A percentile compares a stretch with the other conserved stretches of the same genome.
Conservation (phyloP, 2,888 invertebrate species). For the Agrotis exclamationis region DNA sequence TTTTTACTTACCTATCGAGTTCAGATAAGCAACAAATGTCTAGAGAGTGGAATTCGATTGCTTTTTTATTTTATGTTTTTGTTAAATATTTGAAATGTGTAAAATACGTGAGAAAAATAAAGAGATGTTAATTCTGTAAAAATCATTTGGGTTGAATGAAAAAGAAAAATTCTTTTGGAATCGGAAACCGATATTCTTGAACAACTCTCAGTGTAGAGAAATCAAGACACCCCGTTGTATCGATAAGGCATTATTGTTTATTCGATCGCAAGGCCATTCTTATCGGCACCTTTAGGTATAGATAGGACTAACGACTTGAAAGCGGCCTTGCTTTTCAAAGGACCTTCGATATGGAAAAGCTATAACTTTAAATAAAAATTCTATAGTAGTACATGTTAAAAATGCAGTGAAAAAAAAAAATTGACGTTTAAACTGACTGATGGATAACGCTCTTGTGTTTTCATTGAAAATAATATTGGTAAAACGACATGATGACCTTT, state of each 20-base stretch:
- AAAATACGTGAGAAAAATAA: too few species aligned
- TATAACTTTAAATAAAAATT: not conserved
- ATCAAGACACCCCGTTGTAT: slow-evolving; percentile 41
- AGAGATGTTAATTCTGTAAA: not conserved
- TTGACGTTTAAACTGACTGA: not conserved
- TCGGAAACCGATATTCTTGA: slow-evolving; percentile 39
- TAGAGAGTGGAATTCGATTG: not conserved
- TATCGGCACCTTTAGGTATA: slow-evolving; percentile 12
- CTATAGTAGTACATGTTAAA: not conserved
- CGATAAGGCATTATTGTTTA: slow-evolving; percentile 63
- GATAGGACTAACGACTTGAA: slow-evolving; percentile 34
- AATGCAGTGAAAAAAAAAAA: not conserved
- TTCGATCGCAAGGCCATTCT: slow-evolving; percentile 40
- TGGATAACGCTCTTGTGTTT: not conserved
- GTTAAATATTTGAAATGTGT: too few species aligned
- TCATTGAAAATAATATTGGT: slow-evolving; percentile 13
- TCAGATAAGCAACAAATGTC: too few species aligned
- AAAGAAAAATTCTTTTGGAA: slow-evolving; percentile 7
- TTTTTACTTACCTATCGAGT: not conserved
- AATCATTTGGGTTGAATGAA: not conserved
- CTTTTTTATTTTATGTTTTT: too few species aligned
- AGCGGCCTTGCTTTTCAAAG: slow-evolving; percentile 1
- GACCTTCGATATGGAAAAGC: slow-evolving; percentile 9
- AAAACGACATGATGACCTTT: slow-evolving; percentile 1
- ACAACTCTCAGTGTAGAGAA: slow-evolving; percentile 25